Conservation (phyloP, 2,113 vertebrate genomes). For the Holacanthus passer region DNA sequence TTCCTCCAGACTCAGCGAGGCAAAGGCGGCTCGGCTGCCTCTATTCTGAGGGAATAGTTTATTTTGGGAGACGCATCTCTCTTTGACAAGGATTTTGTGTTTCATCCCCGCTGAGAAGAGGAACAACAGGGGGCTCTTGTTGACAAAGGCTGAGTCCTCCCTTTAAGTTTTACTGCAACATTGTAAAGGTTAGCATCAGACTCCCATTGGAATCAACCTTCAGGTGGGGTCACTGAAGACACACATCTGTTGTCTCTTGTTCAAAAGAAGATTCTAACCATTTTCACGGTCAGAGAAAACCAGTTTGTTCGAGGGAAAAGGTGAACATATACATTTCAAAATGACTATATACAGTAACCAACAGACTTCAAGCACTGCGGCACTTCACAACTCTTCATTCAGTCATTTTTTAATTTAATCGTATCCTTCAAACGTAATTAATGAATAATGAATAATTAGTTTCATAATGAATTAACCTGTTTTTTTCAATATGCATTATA, state of each 20-base stretch:
- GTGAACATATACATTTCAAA: not conserved
- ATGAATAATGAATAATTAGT: too few species aligned
- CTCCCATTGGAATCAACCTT: not conserved
- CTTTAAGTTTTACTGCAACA: slow-evolving; percentile 28
- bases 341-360: not conserved
- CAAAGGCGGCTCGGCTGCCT: slow-evolving; percentile 28
- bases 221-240: not conserved
- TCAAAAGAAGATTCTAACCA: not conserved
- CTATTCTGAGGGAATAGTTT: slow-evolving; percentile 26
- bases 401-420: too few species aligned
- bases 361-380: not conserved
- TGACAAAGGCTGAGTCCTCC: slow-evolving; percentile 40
- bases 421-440: too few species aligned
- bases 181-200: slow-evolving; percentile 33
- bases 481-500: too few species aligned
- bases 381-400: too few species aligned
- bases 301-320: too few species aligned
- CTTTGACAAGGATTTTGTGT: slow-evolving; percentile 32
- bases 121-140: slow-evolving; percentile 41
- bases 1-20: not conserved
- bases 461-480: too few species aligned
- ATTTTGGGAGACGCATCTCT: slow-evolving; percentile 35
- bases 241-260: not conserved
- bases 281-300: not conserved
- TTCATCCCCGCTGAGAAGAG: slow-evolving; percentile 35